Percentiles rank a stretch among this genome's conserved stretches.
These are phyloP conservation scores for Terrapene triunguis DNA, from an alignment of 2,113 vertebrate species.

Conservation along the genomic window DNA sequence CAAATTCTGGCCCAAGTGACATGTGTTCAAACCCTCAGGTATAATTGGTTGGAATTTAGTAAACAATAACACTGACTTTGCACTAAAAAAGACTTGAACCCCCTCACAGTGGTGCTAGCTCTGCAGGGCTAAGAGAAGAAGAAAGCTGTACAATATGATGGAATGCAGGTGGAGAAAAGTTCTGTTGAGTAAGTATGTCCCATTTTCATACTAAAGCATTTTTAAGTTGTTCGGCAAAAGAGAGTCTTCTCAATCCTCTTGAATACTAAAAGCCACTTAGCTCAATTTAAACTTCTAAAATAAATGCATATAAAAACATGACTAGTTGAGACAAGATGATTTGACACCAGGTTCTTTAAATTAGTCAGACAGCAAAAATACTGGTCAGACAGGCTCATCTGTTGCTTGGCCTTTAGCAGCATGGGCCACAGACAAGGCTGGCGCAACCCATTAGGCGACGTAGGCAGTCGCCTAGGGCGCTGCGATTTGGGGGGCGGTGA, in stretches of 20 bases:
- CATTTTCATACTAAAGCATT: neutral
- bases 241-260: neutral
- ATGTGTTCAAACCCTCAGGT: neutral
- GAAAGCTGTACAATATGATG: neutral
- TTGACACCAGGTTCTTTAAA: neutral
- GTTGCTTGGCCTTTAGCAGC: neutral
- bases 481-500: no score
- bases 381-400: neutral
- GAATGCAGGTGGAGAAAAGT: neutral
- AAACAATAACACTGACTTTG: neutral
- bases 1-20: neutral
- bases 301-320: neutral
- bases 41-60: conserved; percentile 10
- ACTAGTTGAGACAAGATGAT: neutral
- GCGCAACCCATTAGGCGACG: no score
- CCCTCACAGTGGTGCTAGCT: neutral
- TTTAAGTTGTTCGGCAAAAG: neutral
- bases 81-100: neutral
- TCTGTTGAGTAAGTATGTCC: neutral
- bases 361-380: neutral
- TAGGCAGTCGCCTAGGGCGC: no score
- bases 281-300: neutral
- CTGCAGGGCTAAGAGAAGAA: neutral
- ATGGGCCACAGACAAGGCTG: neutral
- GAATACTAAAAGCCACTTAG: neutral